Evolutionary conservation across 2,888 invertebrate species (phyloP).

Genomic region (Timema podura): DNA sequence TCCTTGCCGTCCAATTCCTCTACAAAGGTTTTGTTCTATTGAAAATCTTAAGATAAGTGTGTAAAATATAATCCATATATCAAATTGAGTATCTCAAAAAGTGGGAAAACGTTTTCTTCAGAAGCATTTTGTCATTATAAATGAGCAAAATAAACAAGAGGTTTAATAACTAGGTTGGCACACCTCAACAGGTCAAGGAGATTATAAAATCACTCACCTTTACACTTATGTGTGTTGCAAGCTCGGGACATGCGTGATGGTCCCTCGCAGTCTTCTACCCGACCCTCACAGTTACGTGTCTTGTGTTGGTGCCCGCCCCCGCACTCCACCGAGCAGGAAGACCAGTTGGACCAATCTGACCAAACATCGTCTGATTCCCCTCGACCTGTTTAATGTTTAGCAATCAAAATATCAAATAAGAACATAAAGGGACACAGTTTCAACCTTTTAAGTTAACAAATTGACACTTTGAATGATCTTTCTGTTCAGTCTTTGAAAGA

Average conservation of each 20-base stretch:
- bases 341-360: constrained; percentile 63
- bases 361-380: constrained; percentile 46
- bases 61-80: too few relatives aligned
- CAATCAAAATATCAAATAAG: too few relatives aligned
- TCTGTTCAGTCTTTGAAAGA: too few relatives aligned
- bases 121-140: neutral
- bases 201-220: constrained; percentile 43
- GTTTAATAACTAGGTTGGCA: too few relatives aligned
- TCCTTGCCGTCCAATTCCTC: too few relatives aligned
- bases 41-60: too few relatives aligned
- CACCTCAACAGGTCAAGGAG: too few relatives aligned
- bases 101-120: neutral
- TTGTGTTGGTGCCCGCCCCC: constrained; percentile 68
- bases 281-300: constrained; percentile 45
- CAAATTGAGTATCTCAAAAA: too few relatives aligned
- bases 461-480: too few relatives aligned
- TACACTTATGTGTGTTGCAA: constrained; percentile 72
- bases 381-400: constrained; percentile 10
- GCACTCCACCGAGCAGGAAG: constrained; percentile 60
- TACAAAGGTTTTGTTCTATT: too few relatives aligned
- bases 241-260: constrained; percentile 58
- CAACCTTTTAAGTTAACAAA: too few relatives aligned
- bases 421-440: too few relatives aligned
- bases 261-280: constrained; percentile 48
- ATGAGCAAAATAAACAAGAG: neutral